Conservation (phyloP, 1,140 invertebrate species). For the Cardiocondyla obscurior region DNA sequence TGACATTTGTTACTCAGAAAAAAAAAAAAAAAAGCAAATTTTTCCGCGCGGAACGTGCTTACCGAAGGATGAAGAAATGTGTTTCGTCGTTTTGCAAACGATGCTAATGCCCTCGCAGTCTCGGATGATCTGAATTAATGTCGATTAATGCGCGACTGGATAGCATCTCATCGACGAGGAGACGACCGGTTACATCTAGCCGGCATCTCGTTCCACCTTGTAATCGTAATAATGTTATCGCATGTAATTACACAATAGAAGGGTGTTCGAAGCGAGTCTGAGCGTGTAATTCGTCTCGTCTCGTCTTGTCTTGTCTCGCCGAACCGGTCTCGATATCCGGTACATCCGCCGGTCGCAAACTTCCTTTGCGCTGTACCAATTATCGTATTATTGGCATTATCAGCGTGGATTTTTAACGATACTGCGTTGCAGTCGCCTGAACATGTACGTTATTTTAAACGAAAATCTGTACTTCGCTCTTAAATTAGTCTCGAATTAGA, state of each 20-base stretch:
- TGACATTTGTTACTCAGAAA: not conserved
- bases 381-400: slow-evolving; percentile 32
- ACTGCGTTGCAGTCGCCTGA: not conserved
- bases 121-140: slow-evolving; percentile 9
- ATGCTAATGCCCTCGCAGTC: not conserved
- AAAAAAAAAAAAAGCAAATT: not conserved
- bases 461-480: not conserved
- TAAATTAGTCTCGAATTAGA: not conserved
- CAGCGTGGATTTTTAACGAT: not conserved
- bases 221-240: slow-evolving; percentile 46
- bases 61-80: not conserved
- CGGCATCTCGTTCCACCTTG: slow-evolving; percentile 12
- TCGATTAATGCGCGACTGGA: slow-evolving; percentile 11
- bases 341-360: not conserved
- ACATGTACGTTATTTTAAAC: slow-evolving; percentile 11
- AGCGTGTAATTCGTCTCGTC: not conserved
- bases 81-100: not conserved
- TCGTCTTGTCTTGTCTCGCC: slow-evolving; percentile 7
- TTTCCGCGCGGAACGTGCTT: not conserved
- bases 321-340: slow-evolving; percentile 23
- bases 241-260: slow-evolving; percentile 27
- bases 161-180: slow-evolving; percentile 19
- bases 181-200: slow-evolving; percentile 19
- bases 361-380: slow-evolving; percentile 27
- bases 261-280: not conserved